Evolutionary conservation across 2,888 invertebrate species (phyloP).

Genomic region (Masnerella sp.): DNA sequence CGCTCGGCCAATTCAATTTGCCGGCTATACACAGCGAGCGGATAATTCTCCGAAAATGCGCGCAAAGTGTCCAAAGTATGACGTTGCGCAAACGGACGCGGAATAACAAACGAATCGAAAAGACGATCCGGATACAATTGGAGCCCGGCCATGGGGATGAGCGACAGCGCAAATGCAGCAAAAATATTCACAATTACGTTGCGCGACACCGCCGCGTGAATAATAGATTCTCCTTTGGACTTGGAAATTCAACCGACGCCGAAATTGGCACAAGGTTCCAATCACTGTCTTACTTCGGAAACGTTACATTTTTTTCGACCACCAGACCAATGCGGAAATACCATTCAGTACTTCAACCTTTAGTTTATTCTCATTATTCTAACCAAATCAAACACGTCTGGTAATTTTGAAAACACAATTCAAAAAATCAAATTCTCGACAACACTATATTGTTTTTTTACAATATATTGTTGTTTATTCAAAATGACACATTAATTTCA

Average conservation of each 20-base stretch:
- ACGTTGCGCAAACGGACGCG: conserved; percentile 22
- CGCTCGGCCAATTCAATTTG: conserved; percentile 9
- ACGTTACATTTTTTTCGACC: conserved; percentile 57
- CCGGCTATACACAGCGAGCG: conserved; percentile 12
- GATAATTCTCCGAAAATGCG: conserved; percentile 19
- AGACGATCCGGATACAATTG: conserved; percentile 72
- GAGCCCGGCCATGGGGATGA: conserved; percentile 74
- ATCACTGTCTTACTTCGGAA: conserved; percentile 63
- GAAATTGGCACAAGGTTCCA: conserved; percentile 74
- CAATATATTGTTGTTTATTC: no score
- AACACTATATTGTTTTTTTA: no score
- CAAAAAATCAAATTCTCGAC: no score
- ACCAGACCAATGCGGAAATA: conserved; percentile 37
- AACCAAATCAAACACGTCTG: no score
- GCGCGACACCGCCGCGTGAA: conserved; percentile 68
- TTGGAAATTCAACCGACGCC: conserved; percentile 67
- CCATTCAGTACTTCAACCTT: conserved; percentile 18
- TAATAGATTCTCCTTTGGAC: conserved; percentile 70
- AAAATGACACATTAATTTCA: no score
- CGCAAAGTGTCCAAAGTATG: conserved; percentile 25
- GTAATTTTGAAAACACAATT: no score
- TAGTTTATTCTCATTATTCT: conserved; percentile 7
- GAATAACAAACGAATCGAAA: conserved; percentile 61
- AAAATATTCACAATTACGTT: conserved; percentile 76
- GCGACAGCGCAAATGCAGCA: conserved; percentile 75